Evolutionary conservation across 2,113 vertebrate species (phyloP).

Genomic region (Tylochromis polylepis): DNA sequence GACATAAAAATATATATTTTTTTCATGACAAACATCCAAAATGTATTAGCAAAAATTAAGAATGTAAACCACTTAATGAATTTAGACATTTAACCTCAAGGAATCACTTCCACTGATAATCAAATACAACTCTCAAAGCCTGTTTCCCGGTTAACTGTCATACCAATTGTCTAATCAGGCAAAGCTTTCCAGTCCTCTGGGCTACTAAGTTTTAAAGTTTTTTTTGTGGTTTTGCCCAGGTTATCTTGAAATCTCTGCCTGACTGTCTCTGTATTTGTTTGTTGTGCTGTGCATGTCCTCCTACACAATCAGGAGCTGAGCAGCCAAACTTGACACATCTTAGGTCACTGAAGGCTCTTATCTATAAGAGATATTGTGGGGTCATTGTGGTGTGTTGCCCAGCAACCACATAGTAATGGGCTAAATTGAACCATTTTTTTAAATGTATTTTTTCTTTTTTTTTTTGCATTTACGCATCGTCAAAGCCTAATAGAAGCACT

Average conservation of each 20-base stretch:
- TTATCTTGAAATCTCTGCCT: background rate
- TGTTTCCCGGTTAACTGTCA: background rate
- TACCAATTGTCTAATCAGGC: background rate
- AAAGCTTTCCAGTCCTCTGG: background rate
- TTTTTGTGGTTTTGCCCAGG: background rate
- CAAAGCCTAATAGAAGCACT: background rate
- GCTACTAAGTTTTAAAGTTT: background rate
- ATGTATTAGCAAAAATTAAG: background rate
- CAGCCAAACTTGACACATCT: background rate
- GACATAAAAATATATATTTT: background rate
- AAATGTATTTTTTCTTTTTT: background rate
- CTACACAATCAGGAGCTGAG: background rate
- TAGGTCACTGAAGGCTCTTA: background rate
- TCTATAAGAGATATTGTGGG: background rate
- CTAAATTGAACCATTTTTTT: background rate
- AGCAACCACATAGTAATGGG: background rate
- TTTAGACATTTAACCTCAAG: background rate
- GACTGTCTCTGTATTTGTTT: background rate
- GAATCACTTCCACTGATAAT: background rate
- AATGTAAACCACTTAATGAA: fast-evolving
- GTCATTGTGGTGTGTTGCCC: background rate
- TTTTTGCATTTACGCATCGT: background rate
- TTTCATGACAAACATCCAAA: background rate
- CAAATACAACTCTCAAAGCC: background rate
- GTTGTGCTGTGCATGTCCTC: background rate